These are phyloP conservation scores for Umimayanthus kanabou DNA, from an alignment of 92 coral and sea anemone genomes.

Conservation along the genomic window DNA sequence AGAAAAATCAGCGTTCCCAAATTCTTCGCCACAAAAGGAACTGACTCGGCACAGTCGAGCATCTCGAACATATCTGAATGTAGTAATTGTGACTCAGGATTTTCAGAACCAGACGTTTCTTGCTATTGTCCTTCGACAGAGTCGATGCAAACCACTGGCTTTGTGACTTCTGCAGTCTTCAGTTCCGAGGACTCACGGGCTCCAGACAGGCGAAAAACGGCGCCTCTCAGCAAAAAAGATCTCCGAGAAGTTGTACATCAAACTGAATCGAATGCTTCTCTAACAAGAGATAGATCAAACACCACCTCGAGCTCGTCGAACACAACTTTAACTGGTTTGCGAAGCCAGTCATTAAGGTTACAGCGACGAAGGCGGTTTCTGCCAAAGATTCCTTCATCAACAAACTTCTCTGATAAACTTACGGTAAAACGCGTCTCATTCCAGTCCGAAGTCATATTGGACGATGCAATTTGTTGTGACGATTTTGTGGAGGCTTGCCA, in stretches of 20 bases:
- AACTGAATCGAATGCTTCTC: not conserved
- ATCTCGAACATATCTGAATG: constrained; percentile 69
- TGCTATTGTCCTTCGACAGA: constrained; percentile 42
- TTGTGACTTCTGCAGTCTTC: not conserved
- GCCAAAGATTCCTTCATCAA: constrained; percentile 18
- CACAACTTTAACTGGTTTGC: constrained; percentile 3
- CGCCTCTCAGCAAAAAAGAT: constrained; percentile 31
- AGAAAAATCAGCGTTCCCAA: constrained; percentile 44
- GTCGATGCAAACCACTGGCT: constrained; percentile 42
- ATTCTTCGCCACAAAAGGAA: constrained; percentile 47
- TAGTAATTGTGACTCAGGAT: constrained; percentile 75
- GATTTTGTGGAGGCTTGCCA: constrained; percentile 88
- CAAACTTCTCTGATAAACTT: not conserved
- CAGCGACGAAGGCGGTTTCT: constrained; percentile 30
- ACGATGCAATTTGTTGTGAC: constrained; percentile 64
- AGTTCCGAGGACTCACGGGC: not conserved
- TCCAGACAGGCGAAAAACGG: constrained; percentile 38
- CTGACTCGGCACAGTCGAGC: constrained; percentile 65
- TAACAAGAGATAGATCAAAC: constrained; percentile 22
- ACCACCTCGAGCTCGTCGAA: constrained; percentile 1
- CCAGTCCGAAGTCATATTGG: constrained; percentile 67
- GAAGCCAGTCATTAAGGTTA: constrained; percentile 22
- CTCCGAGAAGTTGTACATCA: not conserved
- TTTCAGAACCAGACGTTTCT: constrained; percentile 62
- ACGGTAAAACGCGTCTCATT: constrained; percentile 63